phyloP scores from a whole-genome alignment of 2,888 invertebrate genomes.

The Xanthorhoe designata region DNA sequence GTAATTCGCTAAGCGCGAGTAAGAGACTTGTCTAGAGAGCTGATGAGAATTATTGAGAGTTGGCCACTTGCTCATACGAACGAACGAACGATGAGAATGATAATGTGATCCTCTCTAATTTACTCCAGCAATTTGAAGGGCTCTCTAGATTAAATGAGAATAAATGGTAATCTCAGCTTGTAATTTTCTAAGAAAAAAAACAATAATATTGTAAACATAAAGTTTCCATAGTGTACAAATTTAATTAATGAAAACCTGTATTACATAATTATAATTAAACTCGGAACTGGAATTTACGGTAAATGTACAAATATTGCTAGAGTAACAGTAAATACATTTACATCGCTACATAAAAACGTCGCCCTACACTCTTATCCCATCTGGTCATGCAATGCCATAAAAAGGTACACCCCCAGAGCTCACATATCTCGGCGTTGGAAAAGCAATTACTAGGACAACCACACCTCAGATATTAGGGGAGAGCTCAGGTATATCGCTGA shows the following conservation, averaged over 20 bases:
- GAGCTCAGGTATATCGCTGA: slow-evolving; percentile 44
- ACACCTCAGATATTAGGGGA: slow-evolving; percentile 36
- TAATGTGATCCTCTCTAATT: not conserved
- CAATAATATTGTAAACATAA: too few relatives aligned
- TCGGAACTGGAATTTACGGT: too few relatives aligned
- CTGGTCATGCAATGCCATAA: slow-evolving; percentile 32
- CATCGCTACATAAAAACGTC: slow-evolving; percentile 1
- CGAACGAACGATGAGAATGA: too few relatives aligned
- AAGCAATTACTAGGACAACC: slow-evolving; percentile 41
- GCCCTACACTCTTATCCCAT: slow-evolving; percentile 13
- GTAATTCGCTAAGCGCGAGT: not conserved
- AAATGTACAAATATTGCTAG: not conserved
- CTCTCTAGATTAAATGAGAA: not conserved
- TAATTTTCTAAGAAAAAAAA: not conserved
- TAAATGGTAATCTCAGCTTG: not conserved
- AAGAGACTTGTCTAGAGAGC: not conserved
- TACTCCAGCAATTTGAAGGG: not conserved
- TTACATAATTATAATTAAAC: too few relatives aligned
- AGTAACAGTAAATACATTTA: slow-evolving; percentile 1
- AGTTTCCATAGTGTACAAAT: not conserved
- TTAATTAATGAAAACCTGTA: not conserved
- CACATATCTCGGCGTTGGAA: slow-evolving; percentile 35
- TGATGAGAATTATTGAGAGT: too few relatives aligned
- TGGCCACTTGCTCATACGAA: too few relatives aligned
- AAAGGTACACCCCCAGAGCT: slow-evolving; percentile 20